Percentiles rank a stretch among this genome's conserved stretches.
Evolutionary conservation across 92 coral and sea anemone species (phyloP).

Genomic region (Porites divaricata): DNA sequence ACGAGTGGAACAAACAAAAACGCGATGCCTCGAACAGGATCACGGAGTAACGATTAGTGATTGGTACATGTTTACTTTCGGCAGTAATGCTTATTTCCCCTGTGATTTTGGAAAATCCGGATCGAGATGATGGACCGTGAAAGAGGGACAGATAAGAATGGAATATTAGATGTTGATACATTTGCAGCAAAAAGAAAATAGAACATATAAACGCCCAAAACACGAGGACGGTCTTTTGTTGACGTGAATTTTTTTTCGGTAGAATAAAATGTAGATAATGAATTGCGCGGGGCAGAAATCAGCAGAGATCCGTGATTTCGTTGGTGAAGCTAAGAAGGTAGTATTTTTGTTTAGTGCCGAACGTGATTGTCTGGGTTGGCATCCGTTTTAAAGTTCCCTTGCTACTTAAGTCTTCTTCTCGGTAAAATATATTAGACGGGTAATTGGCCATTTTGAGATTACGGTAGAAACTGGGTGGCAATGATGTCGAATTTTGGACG

Average conservation of each 20-base stretch:
- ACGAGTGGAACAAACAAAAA: conserved; percentile 4
- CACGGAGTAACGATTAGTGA: background rate
- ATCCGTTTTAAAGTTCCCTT: no score
- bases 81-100: background rate
- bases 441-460: no score
- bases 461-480: no score
- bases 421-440: no score
- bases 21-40: conserved; percentile 2
- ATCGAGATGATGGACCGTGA: background rate
- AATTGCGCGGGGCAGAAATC: background rate
- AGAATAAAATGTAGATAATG: background rate
- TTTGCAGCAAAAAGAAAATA: background rate
- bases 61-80: background rate
- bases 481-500: no score
- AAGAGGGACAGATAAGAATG: background rate
- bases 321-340: no score
- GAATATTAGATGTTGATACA: background rate
- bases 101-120: background rate
- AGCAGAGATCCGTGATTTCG: background rate
- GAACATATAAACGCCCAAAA: background rate
- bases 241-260: background rate
- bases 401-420: no score
- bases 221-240: background rate
- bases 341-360: no score
- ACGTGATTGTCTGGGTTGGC: no score